A percentile compares a stretch with the other conserved stretches of the same genome.
Conservation (phyloP, 1,140 invertebrate genomes). For the Cydia fagiglandana region DNA sequence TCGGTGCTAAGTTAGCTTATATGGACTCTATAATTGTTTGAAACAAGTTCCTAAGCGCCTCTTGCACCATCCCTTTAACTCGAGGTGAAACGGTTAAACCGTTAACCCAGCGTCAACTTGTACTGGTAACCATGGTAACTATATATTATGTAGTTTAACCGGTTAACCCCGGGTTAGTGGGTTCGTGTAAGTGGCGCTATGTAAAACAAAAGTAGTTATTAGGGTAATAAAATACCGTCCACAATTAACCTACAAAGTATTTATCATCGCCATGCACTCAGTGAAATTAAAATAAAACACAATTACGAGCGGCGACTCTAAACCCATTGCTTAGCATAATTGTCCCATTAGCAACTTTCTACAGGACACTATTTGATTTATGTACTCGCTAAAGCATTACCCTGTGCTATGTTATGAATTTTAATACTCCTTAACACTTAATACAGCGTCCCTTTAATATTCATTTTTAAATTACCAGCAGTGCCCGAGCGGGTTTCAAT, state of each 20-base stretch:
- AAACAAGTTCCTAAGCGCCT: no score
- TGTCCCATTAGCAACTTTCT: constrained; percentile 8
- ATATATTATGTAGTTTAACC: no score
- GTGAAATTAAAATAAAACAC: constrained; percentile 12
- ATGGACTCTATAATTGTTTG: no score
- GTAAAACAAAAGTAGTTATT: no score
- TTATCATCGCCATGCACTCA: constrained; percentile 5
- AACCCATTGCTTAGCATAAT: constrained; percentile 16
- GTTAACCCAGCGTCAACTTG: no score
- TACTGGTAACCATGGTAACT: no score
- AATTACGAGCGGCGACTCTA: constrained; percentile 7
- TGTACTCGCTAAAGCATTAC: constrained; percentile 4
- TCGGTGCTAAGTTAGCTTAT: no score
- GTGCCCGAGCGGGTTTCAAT: background rate
- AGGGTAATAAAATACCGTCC: background rate
- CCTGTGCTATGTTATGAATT: constrained; percentile 23
- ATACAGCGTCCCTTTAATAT: constrained; percentile 26
- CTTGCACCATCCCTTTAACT: no score
- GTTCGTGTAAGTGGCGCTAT: no score
- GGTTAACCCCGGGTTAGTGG: no score
- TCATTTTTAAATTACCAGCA: constrained; percentile 23
- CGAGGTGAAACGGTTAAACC: no score
- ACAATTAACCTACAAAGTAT: background rate
- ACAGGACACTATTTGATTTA: constrained; percentile 15
- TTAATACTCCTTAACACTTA: constrained; percentile 30